Evolutionary conservation across 2,113 vertebrate species (phyloP), one percentile per base, ranked within the genome.

Genomic region (Dasyprocta punctata): DNA sequence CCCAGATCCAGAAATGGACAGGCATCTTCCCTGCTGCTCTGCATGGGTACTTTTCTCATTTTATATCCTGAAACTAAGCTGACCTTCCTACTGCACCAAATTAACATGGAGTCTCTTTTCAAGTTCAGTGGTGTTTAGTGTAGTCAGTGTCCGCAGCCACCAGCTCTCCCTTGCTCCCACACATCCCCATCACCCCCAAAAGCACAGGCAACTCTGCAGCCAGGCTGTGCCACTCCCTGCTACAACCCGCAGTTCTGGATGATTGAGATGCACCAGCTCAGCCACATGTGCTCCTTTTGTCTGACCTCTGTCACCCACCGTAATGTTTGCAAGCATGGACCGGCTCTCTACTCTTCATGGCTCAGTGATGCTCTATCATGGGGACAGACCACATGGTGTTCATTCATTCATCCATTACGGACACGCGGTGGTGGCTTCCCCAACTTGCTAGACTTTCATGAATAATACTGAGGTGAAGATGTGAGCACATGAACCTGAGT

Each of bases 401-500:
- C 24, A 16, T 30, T 30, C 73, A 17, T 47, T 77, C 44, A 47
- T 4, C 44, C 44, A 30, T 19, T 16, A 3, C 3, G 5, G 54
- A 5, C 38, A 5, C 54, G 2, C n/a, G n/a, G 1, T 19, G 38
- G 2, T 2, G 30, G 14, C 24, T 69, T 41, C n/a, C 22, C 7
- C 33, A 1, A 4, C n/a, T 56, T n/a, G 71, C 41, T 30, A 13
- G 54, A 38, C 56, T 8, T 1, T 10, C 0, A 4, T 24, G 63
- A 26, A 24, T 7, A 28, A 5, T 0, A 1, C 44, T 19, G 9
- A 58, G 7, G 4, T 10, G 54, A 58, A 52, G 7, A 0, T 1
- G 4, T 1, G 0, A 1, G 1, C 2, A 5, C 1, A 3, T 1
- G n/a, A 1, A 0, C 1, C 26, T 1, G 3, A 4, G 44, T 26